Evolutionary conservation across 1,140 invertebrate species (phyloP).

Genomic region (Anoplolepis gracilipes): DNA sequence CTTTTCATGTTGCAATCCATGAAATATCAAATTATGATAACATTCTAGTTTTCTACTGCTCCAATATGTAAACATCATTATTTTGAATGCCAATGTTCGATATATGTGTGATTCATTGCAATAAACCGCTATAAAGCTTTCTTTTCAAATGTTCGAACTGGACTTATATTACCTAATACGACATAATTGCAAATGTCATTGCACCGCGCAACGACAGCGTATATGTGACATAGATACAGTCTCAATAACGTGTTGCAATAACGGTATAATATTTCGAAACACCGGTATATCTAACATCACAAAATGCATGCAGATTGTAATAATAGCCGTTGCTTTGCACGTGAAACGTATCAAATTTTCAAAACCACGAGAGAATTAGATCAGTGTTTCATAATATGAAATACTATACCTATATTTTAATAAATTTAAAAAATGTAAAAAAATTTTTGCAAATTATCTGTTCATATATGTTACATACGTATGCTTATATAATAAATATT

Average conservation of each 20-base stretch:
- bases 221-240: background rate
- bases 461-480: background rate
- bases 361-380: background rate
- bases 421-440: background rate
- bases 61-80: background rate
- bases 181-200: conserved; percentile 17
- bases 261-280: background rate
- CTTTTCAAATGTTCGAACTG: background rate
- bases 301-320: background rate
- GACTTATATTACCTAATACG: conserved; percentile 20
- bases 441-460: background rate
- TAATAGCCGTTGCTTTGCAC: background rate
- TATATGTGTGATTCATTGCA: background rate
- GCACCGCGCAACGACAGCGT: background rate
- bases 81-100: background rate
- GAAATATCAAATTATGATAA: background rate
- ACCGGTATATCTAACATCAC: background rate
- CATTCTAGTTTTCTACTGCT: background rate
- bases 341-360: background rate
- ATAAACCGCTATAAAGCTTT: background rate
- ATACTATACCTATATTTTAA: background rate
- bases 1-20: too few relatives aligned
- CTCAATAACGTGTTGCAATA: background rate
- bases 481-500: background rate
- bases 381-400: background rate